Base-by-base conservation (phyloP, 2,888 invertebrate species). In the Mythimna impura region DNA sequence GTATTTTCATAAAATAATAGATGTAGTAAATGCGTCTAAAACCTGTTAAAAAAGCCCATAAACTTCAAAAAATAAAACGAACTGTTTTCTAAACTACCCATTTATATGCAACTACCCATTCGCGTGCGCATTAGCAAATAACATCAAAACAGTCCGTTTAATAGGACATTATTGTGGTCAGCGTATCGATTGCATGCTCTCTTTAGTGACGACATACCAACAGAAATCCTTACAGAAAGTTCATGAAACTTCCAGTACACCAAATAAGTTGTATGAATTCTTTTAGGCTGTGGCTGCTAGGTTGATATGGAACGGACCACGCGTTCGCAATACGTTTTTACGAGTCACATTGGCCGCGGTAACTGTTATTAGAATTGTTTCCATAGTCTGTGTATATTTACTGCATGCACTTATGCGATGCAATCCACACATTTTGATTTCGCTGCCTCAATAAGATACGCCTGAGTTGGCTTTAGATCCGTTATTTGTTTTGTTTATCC, bases 281-380 rank as follows among this genome's bases (percentile, higher is more conserved):
- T 70, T 67, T 14, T 71, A 74, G 17, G 0, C 82, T 85, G 74
- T 84, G 82, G 20, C 3, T 34, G 2, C 8, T 36, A 61, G 52
- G 70, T 75, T 80, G 76, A 75, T 82, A 78, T 67, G 78, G 47
- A 78, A 40, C 66, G 62, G 91, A 89, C 91, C 92, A 88, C 91
- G 89, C 86, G 82, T 86, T 87, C 82, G 92, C 93, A 90, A 93
- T 94, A 93, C 88, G 91, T 93, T 94, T 94, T 94, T 94, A 94
- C 89, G 94, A 91, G 87, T 82, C 81, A 87, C 87, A 89, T 92
- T 91, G 90, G 88, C 87, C 87, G 87, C 64, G 86, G 89, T 90
- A 88, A 93, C 88, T 90, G 94, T 94, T 94, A 94, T 94, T 92
- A 89, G 91, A 89, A 91, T 90, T 88, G 91, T 89, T 90, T 82